phyloP scores from a whole-genome alignment of 2,113 vertebrate species.

The Passer domesticus region DNA sequence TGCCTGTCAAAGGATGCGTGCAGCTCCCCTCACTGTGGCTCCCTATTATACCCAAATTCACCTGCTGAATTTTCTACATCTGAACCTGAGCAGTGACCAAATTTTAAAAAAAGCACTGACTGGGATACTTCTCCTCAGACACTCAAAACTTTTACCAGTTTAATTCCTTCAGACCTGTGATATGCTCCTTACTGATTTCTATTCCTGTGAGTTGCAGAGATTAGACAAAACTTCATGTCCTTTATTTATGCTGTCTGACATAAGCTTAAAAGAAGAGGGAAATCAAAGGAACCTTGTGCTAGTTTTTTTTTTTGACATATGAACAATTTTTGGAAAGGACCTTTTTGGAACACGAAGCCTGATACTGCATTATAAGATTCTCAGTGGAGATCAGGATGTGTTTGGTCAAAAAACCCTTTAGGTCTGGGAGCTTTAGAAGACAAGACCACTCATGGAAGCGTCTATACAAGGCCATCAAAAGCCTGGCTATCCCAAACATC shows the following conservation, averaged over 20 bases:
- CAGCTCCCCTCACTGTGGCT: not conserved
- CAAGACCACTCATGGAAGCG: not conserved
- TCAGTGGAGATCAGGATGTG: not conserved
- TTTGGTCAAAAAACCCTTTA: not conserved
- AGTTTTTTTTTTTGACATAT: not conserved
- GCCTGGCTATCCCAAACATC: not conserved
- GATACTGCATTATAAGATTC: not conserved
- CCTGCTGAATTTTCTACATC: not conserved
- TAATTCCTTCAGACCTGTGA: not conserved
- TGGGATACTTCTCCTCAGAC: not conserved
- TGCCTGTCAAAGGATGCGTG: not conserved
- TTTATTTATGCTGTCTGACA: not conserved
- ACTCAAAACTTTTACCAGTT: not conserved
- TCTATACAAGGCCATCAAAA: not conserved
- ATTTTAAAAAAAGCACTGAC: not conserved
- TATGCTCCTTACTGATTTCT: not conserved
- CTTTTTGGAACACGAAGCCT: not conserved
- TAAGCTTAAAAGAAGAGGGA: not conserved
- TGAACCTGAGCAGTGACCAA: not conserved
- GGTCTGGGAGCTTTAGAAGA: not conserved
- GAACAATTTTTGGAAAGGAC: not conserved
- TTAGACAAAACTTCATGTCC: not conserved
- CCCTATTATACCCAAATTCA: not conserved
- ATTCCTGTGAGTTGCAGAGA: not conserved
- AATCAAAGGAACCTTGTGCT: not conserved